These are phyloP conservation scores for Streblospio benedicti DNA, from an alignment of 1,140 invertebrate genomes.

Conservation along the genomic window DNA sequence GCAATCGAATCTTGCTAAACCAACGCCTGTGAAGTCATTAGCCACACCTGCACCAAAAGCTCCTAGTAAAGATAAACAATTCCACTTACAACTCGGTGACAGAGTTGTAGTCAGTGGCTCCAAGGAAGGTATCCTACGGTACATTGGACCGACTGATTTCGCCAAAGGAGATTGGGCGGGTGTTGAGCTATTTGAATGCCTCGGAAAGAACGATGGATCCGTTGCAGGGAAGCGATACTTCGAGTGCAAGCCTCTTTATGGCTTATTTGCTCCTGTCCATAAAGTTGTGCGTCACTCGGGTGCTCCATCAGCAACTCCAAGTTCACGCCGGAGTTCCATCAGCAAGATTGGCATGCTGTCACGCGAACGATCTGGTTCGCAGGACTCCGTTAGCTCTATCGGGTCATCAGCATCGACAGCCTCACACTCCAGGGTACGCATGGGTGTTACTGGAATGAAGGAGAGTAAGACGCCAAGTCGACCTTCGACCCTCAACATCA, in stretches of 20 bases:
- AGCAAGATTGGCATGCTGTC: neutral
- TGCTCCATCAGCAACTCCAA: neutral
- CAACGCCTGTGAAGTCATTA: constrained; percentile 17
- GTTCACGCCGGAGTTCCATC: neutral
- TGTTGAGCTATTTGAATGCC: constrained; percentile 48
- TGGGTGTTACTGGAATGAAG: constrained; percentile 64
- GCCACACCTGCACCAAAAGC: neutral
- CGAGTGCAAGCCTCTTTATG: constrained; percentile 77
- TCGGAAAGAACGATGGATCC: constrained; percentile 51
- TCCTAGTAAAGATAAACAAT: neutral
- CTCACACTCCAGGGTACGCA: constrained; percentile 60
- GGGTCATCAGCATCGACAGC: constrained; percentile 65
- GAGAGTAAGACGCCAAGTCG: no score
- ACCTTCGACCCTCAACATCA: no score
- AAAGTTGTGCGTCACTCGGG: constrained; percentile 30
- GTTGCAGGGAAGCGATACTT: constrained; percentile 75
- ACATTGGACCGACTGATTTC: constrained; percentile 52
- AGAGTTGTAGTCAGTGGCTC: constrained; percentile 80
- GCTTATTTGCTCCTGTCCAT: constrained; percentile 80
- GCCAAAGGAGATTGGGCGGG: constrained; percentile 53
- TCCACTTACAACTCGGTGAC: constrained; percentile 66
- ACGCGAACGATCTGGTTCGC: constrained; percentile 50
- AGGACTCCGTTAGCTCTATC: constrained; percentile 73
- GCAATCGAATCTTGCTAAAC: neutral
- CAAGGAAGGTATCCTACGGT: constrained; percentile 55